Conservation (phyloP, 2,888 invertebrate genomes). For the Caenorhabditis becei region DNA sequence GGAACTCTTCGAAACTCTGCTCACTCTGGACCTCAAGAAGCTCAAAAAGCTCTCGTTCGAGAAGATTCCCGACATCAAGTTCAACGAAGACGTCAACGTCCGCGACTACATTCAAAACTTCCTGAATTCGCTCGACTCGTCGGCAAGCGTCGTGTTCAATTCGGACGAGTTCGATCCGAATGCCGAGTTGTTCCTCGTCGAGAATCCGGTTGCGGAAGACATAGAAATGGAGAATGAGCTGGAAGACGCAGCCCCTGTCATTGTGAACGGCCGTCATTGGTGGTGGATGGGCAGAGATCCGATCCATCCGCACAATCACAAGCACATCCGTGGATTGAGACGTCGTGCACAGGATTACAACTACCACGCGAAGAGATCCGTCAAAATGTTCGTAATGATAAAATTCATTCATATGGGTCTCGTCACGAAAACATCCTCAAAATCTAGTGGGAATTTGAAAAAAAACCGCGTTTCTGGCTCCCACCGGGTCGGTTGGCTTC, state of each 20-base stretch:
- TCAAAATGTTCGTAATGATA: background rate
- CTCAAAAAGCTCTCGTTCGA: constrained; percentile 22
- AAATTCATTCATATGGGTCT: background rate
- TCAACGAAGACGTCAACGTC: constrained; percentile 1
- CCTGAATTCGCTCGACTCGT: background rate
- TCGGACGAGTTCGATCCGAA: constrained; percentile 36
- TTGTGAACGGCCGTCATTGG: no score
- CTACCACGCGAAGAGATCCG: background rate
- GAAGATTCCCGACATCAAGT: background rate
- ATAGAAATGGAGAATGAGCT: background rate
- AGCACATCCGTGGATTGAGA: no score
- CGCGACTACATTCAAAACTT: constrained; percentile 12
- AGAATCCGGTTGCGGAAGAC: background rate
- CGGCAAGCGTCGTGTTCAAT: constrained; percentile 29
- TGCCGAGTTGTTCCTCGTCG: background rate
- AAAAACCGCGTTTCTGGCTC: no score
- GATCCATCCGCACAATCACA: no score
- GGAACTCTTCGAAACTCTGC: constrained; percentile 23
- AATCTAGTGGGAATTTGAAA: no score
- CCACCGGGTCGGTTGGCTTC: no score
- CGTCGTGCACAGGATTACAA: background rate
- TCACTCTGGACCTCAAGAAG: constrained; percentile 1
- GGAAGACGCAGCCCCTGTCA: no score
- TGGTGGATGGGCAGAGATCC: no score
- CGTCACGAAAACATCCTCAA: no score